Evolutionary conservation across 2,113 vertebrate species (phyloP).

Genomic region (Halcyon senegalensis): DNA sequence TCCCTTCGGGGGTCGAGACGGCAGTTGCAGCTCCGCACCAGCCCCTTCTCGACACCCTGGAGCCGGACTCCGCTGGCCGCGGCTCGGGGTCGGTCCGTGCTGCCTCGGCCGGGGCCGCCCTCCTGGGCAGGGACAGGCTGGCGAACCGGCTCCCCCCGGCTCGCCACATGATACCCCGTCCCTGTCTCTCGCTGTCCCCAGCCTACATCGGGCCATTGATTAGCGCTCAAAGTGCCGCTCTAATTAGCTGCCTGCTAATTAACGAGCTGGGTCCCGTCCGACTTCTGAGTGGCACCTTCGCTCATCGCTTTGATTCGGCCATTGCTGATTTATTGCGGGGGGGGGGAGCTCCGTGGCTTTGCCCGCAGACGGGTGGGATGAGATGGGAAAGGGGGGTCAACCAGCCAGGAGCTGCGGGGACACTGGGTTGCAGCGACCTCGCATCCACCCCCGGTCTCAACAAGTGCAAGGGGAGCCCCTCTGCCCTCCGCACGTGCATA

Average conservation of each 20-base stretch:
- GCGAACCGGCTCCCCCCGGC: background rate
- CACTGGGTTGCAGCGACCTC: background rate
- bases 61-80: background rate
- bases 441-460: background rate
- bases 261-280: constrained; percentile 74
- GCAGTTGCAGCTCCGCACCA: background rate
- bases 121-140: background rate
- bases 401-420: background rate
- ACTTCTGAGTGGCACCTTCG: constrained; percentile 80
- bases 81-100: background rate
- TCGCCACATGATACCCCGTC: background rate
- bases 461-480: background rate
- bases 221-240: constrained; percentile 82
- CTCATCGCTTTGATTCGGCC: constrained; percentile 77
- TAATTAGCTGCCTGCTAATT: constrained; percentile 89
- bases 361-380: constrained; percentile 1
- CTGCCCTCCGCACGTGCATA: background rate
- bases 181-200: constrained; percentile 70
- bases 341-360: background rate
- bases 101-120: background rate
- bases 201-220: constrained; percentile 88
- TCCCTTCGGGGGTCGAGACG: background rate
- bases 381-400: background rate
- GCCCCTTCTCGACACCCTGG: background rate
- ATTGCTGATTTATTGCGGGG: background rate